These are phyloP conservation scores for Drosophila pseudotakahashii DNA, from an alignment of 2,888 invertebrate species.

Conservation along the genomic window DNA sequence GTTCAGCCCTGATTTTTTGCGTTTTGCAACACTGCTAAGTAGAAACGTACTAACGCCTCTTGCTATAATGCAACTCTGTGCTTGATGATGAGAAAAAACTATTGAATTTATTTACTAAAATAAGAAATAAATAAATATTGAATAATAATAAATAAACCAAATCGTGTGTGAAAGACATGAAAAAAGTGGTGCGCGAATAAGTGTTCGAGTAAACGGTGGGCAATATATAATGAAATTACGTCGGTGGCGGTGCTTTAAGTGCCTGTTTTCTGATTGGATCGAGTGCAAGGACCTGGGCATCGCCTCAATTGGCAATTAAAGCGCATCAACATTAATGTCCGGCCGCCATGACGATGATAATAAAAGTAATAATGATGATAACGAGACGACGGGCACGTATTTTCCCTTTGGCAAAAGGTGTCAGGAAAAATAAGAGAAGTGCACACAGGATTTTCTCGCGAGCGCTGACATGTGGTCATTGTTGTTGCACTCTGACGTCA, in stretches of 20 bases:
- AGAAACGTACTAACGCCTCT: neutral
- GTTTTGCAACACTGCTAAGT: neutral
- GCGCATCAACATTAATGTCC: conserved; percentile 71
- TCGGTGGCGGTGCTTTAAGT: conserved; percentile 7
- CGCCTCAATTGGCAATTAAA: conserved; percentile 74
- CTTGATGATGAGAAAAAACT: neutral
- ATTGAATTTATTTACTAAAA: neutral
- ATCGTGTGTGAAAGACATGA: neutral
- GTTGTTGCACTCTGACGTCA: conserved; percentile 64
- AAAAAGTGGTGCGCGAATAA: neutral
- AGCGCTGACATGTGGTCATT: conserved; percentile 70
- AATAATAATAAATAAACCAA: too few relatives aligned
- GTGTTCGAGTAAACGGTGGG: neutral
- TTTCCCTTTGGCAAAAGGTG: conserved; percentile 37
- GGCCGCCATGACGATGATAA: conserved; percentile 67
- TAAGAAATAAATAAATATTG: neutral
- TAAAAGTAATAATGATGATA: conserved; percentile 73
- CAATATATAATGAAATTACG: conserved; percentile 15
- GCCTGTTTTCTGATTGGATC: conserved; percentile 26
- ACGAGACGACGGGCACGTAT: conserved; percentile 75
- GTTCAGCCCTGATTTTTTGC: neutral
- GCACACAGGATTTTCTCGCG: conserved; percentile 31
- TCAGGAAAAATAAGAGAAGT: conserved; percentile 9
- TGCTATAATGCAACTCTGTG: neutral
- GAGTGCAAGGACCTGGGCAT: conserved; percentile 41